Percentiles rank a stretch among this genome's conserved stretches.
Evolutionary conservation across 2,888 invertebrate species (phyloP).

Genomic region (Epinotia ramella): DNA sequence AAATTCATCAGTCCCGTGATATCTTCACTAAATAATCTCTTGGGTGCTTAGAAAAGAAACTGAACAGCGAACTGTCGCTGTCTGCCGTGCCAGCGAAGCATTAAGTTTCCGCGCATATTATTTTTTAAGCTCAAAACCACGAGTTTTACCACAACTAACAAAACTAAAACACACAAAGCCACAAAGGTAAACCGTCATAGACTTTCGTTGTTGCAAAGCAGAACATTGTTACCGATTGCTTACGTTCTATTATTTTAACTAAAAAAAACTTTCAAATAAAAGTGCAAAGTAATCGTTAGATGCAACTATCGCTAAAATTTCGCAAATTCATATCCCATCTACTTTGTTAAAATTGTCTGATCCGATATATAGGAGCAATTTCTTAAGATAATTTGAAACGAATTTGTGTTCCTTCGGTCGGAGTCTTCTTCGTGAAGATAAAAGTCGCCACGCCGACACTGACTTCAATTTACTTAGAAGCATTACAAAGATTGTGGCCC

Average conservation of each 20-base stretch:
- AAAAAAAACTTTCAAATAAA: neutral
- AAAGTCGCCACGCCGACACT: conserved; percentile 12
- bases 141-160: no score
- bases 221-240: no score
- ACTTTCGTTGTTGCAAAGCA: no score
- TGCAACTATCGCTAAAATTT: neutral
- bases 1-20: neutral
- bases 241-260: neutral
- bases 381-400: conserved; percentile 13
- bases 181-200: no score
- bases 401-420: conserved; percentile 3
- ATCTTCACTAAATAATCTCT: neutral
- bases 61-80: neutral
- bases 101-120: neutral
- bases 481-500: conserved; percentile 40
- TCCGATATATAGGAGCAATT: neutral
- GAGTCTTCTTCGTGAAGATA: conserved; percentile 20
- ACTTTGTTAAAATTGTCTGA: conserved; percentile 12
- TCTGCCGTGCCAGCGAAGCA: neutral
- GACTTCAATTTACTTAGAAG: conserved; percentile 43
- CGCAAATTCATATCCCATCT: no score
- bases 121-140: no score
- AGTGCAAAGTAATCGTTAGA: neutral
- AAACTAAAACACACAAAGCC: no score
- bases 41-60: neutral